Percentiles rank a stretch among this genome's conserved stretches.
Conservation (phyloP, 2,888 invertebrate species). For the Frankliniella intonsa region DNA sequence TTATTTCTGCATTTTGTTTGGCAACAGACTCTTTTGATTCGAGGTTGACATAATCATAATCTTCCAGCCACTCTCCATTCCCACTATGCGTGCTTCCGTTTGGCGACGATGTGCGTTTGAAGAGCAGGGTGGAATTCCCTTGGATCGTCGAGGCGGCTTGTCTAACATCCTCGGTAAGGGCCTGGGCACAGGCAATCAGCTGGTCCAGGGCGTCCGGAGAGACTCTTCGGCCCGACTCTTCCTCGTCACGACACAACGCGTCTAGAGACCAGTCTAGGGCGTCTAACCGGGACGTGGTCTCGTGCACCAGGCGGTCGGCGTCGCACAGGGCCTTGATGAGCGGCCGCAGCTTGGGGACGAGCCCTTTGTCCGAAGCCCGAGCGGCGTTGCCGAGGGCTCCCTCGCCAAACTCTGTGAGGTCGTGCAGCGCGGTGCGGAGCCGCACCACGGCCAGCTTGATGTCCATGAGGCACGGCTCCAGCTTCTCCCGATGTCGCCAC, state of each 20-base stretch:
- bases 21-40: constrained; percentile 66
- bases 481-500: constrained; percentile 75
- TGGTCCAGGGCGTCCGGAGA: constrained; percentile 80
- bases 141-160: constrained; percentile 88
- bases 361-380: constrained; percentile 72
- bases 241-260: constrained; percentile 42
- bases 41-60: constrained; percentile 87
- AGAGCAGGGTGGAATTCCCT: constrained; percentile 73
- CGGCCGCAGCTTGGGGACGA: constrained; percentile 69
- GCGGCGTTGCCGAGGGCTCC: constrained; percentile 83
- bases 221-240: constrained; percentile 48
- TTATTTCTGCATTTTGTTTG: constrained; percentile 66
- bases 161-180: constrained; percentile 82
- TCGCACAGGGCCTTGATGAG: constrained; percentile 74
- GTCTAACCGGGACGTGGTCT: constrained; percentile 69
- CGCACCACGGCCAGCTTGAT: constrained; percentile 74
- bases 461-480: constrained; percentile 75
- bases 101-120: constrained; percentile 57
- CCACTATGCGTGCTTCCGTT: constrained; percentile 42
- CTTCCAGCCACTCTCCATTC: constrained; percentile 67
- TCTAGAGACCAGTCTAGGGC: constrained; percentile 74
- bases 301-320: constrained; percentile 73
- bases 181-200: constrained; percentile 78
- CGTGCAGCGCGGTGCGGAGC: constrained; percentile 74
- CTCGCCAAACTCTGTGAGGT: constrained; percentile 83